These are phyloP conservation scores for Cotesia glomerata DNA, from an alignment of 1,140 invertebrate species.

Conservation along the genomic window DNA sequence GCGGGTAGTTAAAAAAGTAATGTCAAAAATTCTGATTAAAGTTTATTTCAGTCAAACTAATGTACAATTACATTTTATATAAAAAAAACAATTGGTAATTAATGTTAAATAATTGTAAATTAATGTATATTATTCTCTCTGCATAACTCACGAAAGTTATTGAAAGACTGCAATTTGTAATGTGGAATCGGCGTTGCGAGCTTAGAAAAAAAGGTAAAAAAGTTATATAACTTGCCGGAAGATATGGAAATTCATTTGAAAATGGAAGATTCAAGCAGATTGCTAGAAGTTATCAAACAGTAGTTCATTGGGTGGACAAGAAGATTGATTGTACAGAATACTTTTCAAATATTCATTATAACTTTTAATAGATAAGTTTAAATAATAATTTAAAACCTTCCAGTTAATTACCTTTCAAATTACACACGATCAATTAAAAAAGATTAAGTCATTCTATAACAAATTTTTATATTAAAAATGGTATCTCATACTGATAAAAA, in stretches of 20 bases:
- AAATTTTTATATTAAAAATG: too few relatives aligned
- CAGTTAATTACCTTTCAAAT: constrained; percentile 19
- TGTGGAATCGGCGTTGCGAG: neutral
- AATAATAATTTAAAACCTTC: constrained; percentile 13
- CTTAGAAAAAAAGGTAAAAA: neutral
- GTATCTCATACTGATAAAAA: too few relatives aligned
- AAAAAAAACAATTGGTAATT: too few relatives aligned
- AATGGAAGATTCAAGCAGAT: constrained; percentile 21
- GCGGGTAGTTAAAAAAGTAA: too few relatives aligned
- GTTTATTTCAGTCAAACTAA: too few relatives aligned
- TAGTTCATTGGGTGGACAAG: neutral
- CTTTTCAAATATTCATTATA: constrained; percentile 26
- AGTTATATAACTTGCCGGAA: neutral
- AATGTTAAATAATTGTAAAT: too few relatives aligned
- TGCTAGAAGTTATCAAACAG: constrained; percentile 25
- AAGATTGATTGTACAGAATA: constrained; percentile 28
- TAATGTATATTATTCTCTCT: too few relatives aligned
- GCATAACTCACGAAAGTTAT: too few relatives aligned
- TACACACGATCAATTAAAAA: too few relatives aligned
- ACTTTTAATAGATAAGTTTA: constrained; percentile 18
- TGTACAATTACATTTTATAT: too few relatives aligned
- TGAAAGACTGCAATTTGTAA: neutral
- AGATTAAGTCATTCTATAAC: too few relatives aligned
- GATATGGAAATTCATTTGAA: constrained; percentile 16
- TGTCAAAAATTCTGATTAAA: too few relatives aligned